Percentiles rank a stretch among this genome's conserved stretches.
These are phyloP conservation scores for Catharus bicknelli DNA, from an alignment of 2,113 vertebrate species.

Conservation along the genomic window DNA sequence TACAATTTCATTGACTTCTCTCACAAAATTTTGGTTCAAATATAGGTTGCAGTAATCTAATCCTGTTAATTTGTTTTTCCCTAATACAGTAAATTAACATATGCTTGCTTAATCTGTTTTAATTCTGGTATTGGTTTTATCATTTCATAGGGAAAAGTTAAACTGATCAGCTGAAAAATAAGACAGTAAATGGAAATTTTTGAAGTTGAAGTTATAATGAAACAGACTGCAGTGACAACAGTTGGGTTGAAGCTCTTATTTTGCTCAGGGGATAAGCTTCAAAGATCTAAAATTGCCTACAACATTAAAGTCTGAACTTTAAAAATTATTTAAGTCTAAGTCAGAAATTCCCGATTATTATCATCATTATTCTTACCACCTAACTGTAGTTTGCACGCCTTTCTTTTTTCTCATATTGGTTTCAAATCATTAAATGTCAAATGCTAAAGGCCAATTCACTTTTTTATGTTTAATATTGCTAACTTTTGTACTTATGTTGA, in stretches of 20 bases:
- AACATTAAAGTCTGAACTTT: not conserved
- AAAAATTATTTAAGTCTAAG: fast-evolving
- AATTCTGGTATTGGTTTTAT: not conserved
- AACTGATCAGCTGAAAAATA: not conserved
- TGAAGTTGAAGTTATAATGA: not conserved
- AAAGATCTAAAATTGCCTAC: not conserved
- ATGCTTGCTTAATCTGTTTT: not conserved
- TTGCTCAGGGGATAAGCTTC: not conserved
- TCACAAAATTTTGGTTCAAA: not conserved
- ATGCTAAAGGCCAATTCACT: not conserved
- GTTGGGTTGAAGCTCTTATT: not conserved
- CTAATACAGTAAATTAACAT: not conserved
- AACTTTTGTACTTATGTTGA: not conserved
- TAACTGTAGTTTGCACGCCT: not conserved
- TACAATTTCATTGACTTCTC: not conserved
- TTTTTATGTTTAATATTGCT: not conserved
- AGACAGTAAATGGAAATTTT: not conserved
- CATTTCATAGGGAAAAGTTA: not conserved
- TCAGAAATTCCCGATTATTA: not conserved
- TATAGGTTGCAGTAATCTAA: not conserved
- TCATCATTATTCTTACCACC: not conserved
- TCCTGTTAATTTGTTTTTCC: not conserved
- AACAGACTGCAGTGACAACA: not conserved
- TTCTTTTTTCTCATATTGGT: not conserved
- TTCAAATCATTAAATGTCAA: not conserved